Evolutionary conservation across 2,888 invertebrate genomes (phyloP).

Genomic region (Thelaira solivaga): DNA sequence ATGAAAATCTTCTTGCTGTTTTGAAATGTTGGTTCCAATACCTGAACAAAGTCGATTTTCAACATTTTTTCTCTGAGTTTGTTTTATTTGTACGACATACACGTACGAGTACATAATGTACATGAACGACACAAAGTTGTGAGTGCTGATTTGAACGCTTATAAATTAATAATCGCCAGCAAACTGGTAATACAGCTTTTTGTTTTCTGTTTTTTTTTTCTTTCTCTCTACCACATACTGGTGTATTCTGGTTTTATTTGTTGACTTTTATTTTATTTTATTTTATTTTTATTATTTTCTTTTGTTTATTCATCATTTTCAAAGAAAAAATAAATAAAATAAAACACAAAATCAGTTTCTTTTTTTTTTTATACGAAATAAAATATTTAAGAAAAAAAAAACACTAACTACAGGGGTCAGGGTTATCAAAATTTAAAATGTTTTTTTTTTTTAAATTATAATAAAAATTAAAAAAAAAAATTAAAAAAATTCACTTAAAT

Average conservation of each 20-base stretch:
- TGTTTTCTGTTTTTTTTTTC: neutral
- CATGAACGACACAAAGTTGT: neutral
- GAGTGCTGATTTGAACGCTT: slow-evolving; percentile 24
- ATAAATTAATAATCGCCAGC: slow-evolving; percentile 25
- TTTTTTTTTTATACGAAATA: neutral
- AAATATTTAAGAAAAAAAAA: slow-evolving; percentile 7
- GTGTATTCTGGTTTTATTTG: slow-evolving; percentile 33
- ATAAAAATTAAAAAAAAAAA: neutral
- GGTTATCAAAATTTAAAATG: slow-evolving; percentile 44
- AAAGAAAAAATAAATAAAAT: slow-evolving; percentile 30
- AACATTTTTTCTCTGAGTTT: slow-evolving; percentile 32
- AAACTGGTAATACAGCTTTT: slow-evolving; percentile 59
- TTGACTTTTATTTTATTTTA: slow-evolving; percentile 25
- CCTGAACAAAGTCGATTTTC: slow-evolving; percentile 50
- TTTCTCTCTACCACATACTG: neutral
- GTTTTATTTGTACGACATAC: neutral
- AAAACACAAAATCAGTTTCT: neutral
- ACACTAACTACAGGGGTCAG: slow-evolving; percentile 34
- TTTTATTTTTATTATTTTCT: slow-evolving; percentile 9
- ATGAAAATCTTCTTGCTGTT: too few species aligned
- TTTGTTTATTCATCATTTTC: neutral
- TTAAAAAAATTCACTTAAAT: too few species aligned
- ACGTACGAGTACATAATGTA: neutral
- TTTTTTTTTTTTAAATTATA: neutral
- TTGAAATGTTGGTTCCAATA: too few species aligned